Base-by-base conservation (phyloP, 2,113 vertebrate genomes). In the Oreotrochilus melanogaster region DNA sequence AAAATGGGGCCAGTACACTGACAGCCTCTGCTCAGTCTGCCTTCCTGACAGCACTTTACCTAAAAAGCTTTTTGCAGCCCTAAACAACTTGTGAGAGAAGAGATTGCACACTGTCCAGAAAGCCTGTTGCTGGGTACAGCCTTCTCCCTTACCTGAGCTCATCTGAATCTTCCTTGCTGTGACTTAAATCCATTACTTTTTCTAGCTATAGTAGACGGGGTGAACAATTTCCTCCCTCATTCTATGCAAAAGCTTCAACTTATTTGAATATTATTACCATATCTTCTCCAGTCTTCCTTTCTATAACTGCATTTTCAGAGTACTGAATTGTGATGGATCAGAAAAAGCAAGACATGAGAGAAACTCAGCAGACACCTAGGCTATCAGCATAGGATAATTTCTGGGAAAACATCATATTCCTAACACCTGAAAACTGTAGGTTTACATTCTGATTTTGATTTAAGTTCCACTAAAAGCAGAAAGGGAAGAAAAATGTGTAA, bases 401-500 rank as follows among this genome's bases (percentile, higher is more conserved):
- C 73, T 54, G 37, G 24, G 39, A 84, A 84, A 73, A 70, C 4
- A 13, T 18, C 60, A 47, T 12, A 30, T 11, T 56, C 45, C 25
- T 15, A 76, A 23, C 19, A 54, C 19, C 7, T 76, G 42, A 88
- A 83, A 89, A 90, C 11, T 37, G 35, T 2, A 15, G 2, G 33
- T 18, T 88, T 92, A 25, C 51, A 51, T 31, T 74, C 35, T n/a
- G 10, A 62, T 74, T 57, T 86, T n/a, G 56, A 86, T 80, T 66
- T 58, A 67, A 43, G 25, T 2, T 31, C 51, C 39, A 65, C 19
- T 60, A 79, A 89, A 92, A 53, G 3, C 21, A 73, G 19, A 83
- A 74, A 51, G 17, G 6, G 14, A 76, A 88, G 1, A 4, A 39
- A 27, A 76, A 23, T 10, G 6, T 13, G 19, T 35, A 18, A 2